Base-by-base conservation (phyloP, 2,113 vertebrate genomes). In the Triplophysa dalaica region DNA sequence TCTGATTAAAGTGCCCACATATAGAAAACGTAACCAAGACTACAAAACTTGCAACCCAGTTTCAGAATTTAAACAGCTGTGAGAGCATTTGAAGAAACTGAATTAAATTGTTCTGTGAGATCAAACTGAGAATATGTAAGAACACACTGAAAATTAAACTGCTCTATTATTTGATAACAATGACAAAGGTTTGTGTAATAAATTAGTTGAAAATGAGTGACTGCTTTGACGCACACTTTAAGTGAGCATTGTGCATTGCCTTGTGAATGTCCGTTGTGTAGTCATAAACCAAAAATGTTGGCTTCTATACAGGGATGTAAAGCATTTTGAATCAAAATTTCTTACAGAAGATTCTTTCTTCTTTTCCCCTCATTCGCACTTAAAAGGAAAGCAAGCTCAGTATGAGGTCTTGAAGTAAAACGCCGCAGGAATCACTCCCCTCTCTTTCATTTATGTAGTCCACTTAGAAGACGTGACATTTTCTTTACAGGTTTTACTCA, bases 381-480 rank as follows among this genome's bases (percentile, higher is more conserved):
- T 48, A 75, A 4, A 7, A 5, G 14, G 41, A 75, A 75, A 13
- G 2, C 38, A 61, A 26, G 22, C 60, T 50, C 41, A 11, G 61
- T 77, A 17, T 52, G 75, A 33, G 61, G 62, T 54, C 75, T 50
- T 29, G 7, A 4, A 52, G 50, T 14, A 52, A 64, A 76, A 77
- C 12, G 45, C 12, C 26, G 19, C 45, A 29, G 62, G 26, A 65
- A 77, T 65, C 45, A 9, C 26, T 65, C 61, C n/a, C 13, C 74
- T 6, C 24, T 77, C 48, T 76, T 64, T 50, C 3, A 52, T 76
- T 16, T 12, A 2, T 33, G 74, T 26, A 75, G 73, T 52, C 22
- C 74, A 54, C 41, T 77, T 33, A 65, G 26, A 77, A 60, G 26
- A 77, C 54, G 62, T 77, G 61, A 77, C 62, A 77, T 19, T 63